Evolutionary conservation across 1,140 invertebrate genomes (phyloP).

Genomic region (Psix sp.): DNA sequence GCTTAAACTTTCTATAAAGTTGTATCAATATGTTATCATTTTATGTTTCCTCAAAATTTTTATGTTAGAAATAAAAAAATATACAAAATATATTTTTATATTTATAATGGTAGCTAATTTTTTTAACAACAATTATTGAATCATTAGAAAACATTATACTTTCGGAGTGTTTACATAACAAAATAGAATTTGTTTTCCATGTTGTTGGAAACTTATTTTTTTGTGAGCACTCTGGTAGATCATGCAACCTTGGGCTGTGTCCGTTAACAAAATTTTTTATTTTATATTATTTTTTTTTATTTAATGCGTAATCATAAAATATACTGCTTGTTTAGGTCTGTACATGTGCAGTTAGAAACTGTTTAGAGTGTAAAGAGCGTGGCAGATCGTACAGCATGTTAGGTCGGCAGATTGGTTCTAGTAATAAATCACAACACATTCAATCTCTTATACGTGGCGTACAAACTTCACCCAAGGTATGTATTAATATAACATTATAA

Average conservation of each 20-base stretch:
- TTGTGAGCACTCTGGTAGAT: slow-evolving; percentile 7
- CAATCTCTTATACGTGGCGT: slow-evolving; percentile 91
- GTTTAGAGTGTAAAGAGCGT: slow-evolving; percentile 97
- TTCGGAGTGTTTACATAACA: slow-evolving; percentile 8
- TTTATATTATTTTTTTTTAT: slow-evolving; percentile 40
- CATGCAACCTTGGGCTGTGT: slow-evolving; percentile 14
- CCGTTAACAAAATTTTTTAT: slow-evolving; percentile 15
- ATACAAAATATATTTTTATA: no score
- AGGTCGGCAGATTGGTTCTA: slow-evolving; percentile 77
- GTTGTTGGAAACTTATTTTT: no score
- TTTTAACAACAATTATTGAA: no score
- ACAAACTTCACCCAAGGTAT: slow-evolving; percentile 90
- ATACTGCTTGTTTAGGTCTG: slow-evolving; percentile 86
- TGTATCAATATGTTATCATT: no score
- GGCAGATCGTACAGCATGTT: slow-evolving; percentile 82
- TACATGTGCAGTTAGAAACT: slow-evolving; percentile 98
- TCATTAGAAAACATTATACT: slow-evolving; percentile 12
- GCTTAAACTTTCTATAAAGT: no score
- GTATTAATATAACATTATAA: slow-evolving; percentile 54
- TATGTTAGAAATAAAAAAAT: no score
- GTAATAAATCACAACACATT: slow-evolving; percentile 82
- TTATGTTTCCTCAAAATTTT: no score
- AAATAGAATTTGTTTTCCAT: no score
- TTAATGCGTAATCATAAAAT: slow-evolving; percentile 68
- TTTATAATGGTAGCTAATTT: no score